Conservation (phyloP, 1,140 invertebrate species). For the Chironomus tepperi region DNA sequence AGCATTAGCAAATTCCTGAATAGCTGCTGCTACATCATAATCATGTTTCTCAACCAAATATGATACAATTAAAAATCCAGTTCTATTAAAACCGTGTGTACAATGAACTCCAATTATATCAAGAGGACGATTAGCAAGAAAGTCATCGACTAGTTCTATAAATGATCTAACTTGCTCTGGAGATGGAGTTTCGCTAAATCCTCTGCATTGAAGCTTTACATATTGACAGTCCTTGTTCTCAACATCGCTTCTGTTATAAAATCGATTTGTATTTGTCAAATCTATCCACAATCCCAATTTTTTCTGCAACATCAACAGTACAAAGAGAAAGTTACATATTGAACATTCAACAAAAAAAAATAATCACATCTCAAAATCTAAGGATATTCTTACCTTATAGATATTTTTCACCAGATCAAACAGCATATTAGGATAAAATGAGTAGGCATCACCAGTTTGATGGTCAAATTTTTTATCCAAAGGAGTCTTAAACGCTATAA, state of each 20-base stretch:
- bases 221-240: conserved; percentile 68
- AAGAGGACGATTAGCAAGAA: conserved; percentile 68
- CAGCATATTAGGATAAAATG: conserved; percentile 79
- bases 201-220: conserved; percentile 77
- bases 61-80: conserved; percentile 81
- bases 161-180: conserved; percentile 69
- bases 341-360: too few species aligned
- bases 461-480: conserved; percentile 66
- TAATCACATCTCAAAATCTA: too few species aligned
- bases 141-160: conserved; percentile 65
- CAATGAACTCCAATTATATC: conserved; percentile 89
- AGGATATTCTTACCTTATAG: conserved; percentile 6
- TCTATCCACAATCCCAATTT: conserved; percentile 94
- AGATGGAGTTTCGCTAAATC: conserved; percentile 72
- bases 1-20: conserved; percentile 62
- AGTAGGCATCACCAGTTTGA: conserved; percentile 66
- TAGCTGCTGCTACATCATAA: conserved; percentile 69
- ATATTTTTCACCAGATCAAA: conserved; percentile 56
- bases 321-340: not conserved
- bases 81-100: conserved; percentile 98
- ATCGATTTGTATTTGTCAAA: conserved; percentile 88
- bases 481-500: conserved; percentile 90
- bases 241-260: conserved; percentile 75
- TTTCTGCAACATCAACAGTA: conserved; percentile 44
- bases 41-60: conserved; percentile 78